phyloP scores from a whole-genome alignment of 2,888 invertebrate genomes.

The Loripinus fragilis region DNA sequence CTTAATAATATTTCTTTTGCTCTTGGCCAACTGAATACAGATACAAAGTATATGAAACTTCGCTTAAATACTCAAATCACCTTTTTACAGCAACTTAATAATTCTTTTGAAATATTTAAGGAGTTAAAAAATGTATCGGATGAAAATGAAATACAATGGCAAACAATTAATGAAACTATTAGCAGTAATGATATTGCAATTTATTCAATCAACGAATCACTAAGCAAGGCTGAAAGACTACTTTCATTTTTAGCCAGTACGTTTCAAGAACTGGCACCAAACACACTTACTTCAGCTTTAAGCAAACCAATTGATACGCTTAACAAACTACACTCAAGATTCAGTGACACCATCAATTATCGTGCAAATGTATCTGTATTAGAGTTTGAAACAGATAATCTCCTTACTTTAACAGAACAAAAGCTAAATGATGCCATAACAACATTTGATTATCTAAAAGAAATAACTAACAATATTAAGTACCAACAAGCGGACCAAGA shows the following conservation, averaged over 20 bases:
- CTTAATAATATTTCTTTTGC: conserved; percentile 5
- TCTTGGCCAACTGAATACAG: neutral
- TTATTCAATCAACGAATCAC: neutral
- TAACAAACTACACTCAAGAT: neutral
- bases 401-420: neutral
- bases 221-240: neutral
- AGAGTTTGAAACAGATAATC: neutral
- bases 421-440: neutral
- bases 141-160: neutral
- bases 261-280: neutral
- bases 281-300: neutral
- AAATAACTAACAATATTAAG: neutral
- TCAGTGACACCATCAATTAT: neutral
- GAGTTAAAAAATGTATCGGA: neutral
- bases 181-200: neutral
- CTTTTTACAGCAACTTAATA: neutral
- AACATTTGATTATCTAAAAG: neutral
- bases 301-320: neutral
- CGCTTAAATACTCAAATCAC: neutral
- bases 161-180: neutral
- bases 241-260: neutral
- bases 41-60: neutral
- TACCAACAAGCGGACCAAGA: too few relatives aligned
- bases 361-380: neutral
- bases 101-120: neutral